Evolutionary conservation across 2,113 vertebrate genomes (phyloP).

Genomic region (Rhinogobius similis): DNA sequence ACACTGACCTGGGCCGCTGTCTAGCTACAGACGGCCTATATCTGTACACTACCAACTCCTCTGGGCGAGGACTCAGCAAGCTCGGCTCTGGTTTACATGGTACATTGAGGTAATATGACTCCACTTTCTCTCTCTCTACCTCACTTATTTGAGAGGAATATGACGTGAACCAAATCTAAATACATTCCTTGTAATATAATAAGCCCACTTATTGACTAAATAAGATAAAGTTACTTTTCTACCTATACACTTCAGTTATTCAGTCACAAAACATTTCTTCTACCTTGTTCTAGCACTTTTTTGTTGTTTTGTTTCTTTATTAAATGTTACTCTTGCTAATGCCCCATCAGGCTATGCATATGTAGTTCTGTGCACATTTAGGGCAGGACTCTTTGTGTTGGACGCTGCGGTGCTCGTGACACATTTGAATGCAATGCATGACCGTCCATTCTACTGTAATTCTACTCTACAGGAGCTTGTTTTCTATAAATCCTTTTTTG

Average conservation of each 20-base stretch:
- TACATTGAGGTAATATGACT: conserved; percentile 88
- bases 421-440: not conserved
- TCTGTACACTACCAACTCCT: conserved; percentile 96
- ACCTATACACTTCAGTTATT: too few species aligned
- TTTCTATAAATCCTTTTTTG: conserved; percentile 10
- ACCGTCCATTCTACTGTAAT: not conserved
- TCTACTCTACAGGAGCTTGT: not conserved
- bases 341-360: too few species aligned
- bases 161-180: conserved; percentile 33
- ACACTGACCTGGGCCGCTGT: conserved; percentile 95
- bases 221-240: too few species aligned
- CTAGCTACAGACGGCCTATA: conserved; percentile 95
- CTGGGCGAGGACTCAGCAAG: conserved; percentile 96
- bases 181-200: conserved; percentile 41
- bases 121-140: conserved; percentile 21
- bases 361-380: too few species aligned
- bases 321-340: too few species aligned
- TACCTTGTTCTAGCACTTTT: not conserved
- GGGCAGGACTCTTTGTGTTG: not conserved
- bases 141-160: conserved; percentile 35
- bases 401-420: not conserved
- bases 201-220: too few species aligned
- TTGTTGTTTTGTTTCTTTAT: not conserved
- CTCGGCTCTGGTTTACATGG: conserved; percentile 96
- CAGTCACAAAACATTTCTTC: not conserved